Percentiles rank a stretch among this genome's conserved stretches.
These are phyloP conservation scores for Pelecanoides urinatrix DNA, from an alignment of 2,113 vertebrate species.

Conservation along the genomic window DNA sequence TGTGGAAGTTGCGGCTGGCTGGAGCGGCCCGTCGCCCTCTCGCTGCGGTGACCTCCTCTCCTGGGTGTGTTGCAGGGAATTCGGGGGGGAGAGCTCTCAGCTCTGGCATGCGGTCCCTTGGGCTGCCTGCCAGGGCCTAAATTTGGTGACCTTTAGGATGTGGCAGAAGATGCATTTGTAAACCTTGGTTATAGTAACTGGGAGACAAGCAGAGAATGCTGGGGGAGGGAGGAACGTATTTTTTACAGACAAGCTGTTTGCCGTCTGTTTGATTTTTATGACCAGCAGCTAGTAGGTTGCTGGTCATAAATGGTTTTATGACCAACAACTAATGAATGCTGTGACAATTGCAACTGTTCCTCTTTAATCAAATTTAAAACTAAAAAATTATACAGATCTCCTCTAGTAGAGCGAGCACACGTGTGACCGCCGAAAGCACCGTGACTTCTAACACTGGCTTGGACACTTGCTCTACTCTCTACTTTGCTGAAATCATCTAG, in stretches of 20 bases:
- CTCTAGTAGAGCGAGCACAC: rapidly evolving
- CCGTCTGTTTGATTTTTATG: background rate
- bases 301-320: no score
- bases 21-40: background rate
- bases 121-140: constrained; percentile 43
- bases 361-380: background rate
- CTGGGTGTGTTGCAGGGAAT: constrained; percentile 29
- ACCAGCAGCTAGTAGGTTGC: background rate
- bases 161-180: constrained; percentile 37
- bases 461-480: background rate
- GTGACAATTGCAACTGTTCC: background rate
- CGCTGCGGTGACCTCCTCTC: constrained; percentile 10
- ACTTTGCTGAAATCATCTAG: background rate
- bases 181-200: constrained; percentile 30
- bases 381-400: background rate
- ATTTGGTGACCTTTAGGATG: constrained; percentile 61
- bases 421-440: rapidly evolving
- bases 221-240: background rate
- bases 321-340: background rate
- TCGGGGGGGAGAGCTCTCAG: constrained; percentile 1
- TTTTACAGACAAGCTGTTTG: constrained; percentile 13
- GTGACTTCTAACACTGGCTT: rapidly evolving
- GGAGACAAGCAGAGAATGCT: constrained; percentile 2
- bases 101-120: background rate
- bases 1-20: constrained; percentile 55